phyloP scores from a whole-genome alignment of 2,888 invertebrate species.

The Macrophya alboannulata region DNA sequence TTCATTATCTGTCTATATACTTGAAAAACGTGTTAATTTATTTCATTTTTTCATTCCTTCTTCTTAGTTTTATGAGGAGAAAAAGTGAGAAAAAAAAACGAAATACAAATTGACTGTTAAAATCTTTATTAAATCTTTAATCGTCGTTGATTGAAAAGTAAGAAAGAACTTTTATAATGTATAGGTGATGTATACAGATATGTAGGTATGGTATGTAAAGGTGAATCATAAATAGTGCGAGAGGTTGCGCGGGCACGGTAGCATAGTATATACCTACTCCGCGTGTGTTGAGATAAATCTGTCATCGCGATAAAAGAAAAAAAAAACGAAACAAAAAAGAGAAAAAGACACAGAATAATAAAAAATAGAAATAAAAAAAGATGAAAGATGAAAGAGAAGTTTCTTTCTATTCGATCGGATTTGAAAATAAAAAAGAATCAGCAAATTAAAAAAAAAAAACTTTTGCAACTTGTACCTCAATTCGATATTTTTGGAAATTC shows the following conservation, averaged over 20 bases:
- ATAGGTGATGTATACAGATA: background rate
- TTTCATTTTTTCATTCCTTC: background rate
- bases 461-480: background rate
- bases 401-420: background rate
- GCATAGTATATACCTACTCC: background rate
- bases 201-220: background rate
- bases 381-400: constrained; percentile 41
- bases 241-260: constrained; percentile 2
- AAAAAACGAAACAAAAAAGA: background rate
- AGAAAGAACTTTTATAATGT: background rate
- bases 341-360: background rate
- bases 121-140: constrained; percentile 9
- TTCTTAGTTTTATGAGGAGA: background rate
- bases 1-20: background rate
- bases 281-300: constrained; percentile 29
- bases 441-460: background rate
- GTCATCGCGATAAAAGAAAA: constrained; percentile 19
- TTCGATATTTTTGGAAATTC: background rate
- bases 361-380: background rate
- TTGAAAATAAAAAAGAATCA: background rate
- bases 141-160: background rate
- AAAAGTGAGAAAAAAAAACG: too few relatives aligned
- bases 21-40: background rate
- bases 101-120: background rate
- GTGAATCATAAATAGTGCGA: background rate